These are phyloP conservation scores for Melanerpes aurifrons DNA, from an alignment of 2,113 vertebrate species.

Conservation along the genomic window DNA sequence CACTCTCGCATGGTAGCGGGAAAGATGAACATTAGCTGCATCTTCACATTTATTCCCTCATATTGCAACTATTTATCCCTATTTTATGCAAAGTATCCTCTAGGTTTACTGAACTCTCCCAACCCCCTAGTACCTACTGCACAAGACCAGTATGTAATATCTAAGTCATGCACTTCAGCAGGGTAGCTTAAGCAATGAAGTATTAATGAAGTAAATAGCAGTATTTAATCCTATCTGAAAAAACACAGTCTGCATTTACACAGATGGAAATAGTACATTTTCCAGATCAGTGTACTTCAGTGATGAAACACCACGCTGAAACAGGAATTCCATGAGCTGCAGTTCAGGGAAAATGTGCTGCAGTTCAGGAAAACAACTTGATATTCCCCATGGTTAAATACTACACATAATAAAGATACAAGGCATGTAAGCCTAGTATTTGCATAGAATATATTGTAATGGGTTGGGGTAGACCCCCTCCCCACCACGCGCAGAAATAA, in stretches of 20 bases:
- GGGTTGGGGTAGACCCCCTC: too few species aligned
- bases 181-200: background rate
- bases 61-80: background rate
- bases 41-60: background rate
- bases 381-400: conserved; percentile 14
- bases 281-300: background rate
- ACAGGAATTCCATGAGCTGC: conserved; percentile 5
- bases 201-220: conserved; percentile 29
- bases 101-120: background rate
- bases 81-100: background rate
- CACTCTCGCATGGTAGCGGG: background rate
- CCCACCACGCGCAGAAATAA: too few species aligned
- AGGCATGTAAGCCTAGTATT: background rate
- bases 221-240: background rate
- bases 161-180: background rate
- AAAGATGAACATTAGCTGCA: background rate
- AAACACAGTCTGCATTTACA: background rate
- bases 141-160: background rate
- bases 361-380: background rate
- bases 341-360: background rate
- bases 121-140: background rate
- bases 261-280: background rate
- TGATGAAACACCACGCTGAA: background rate
- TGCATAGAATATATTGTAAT: background rate
- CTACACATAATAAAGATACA: background rate